Evolutionary conservation across 2,113 vertebrate species (phyloP).

Genomic region (Hippoglossus stenolepis): DNA sequence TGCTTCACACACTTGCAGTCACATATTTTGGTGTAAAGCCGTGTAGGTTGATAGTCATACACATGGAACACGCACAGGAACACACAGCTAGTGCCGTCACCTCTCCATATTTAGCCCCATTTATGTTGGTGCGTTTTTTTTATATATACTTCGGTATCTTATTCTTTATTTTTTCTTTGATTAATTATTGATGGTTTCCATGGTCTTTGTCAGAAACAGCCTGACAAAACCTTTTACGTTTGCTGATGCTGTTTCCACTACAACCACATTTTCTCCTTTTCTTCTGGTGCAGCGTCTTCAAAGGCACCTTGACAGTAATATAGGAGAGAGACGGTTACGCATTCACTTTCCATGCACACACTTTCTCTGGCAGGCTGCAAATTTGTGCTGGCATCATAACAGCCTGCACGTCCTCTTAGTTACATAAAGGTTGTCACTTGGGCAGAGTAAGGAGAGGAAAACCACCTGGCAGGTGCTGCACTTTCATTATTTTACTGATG

Average conservation of each 20-base stretch:
- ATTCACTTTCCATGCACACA: slow-evolving; percentile 48
- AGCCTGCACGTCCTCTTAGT: slow-evolving; percentile 28
- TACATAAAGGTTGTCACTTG: slow-evolving; percentile 44
- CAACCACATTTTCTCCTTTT: slow-evolving; percentile 19
- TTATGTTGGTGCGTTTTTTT: too few species aligned
- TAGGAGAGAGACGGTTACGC: slow-evolving; percentile 6
- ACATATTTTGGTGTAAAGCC: background rate
- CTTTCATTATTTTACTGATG: slow-evolving; percentile 14
- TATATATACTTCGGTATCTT: background rate
- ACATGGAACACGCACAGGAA: background rate
- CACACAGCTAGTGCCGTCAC: background rate
- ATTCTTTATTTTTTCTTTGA: background rate
- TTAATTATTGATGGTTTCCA: slow-evolving; percentile 9
- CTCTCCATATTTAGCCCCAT: background rate
- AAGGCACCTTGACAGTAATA: slow-evolving; percentile 57
- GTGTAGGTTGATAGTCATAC: background rate
- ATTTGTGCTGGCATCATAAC: slow-evolving; percentile 36
- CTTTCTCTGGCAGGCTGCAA: slow-evolving; percentile 34
- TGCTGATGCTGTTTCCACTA: background rate
- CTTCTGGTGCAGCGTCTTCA: slow-evolving; percentile 37
- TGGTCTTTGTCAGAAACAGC: slow-evolving; percentile 1
- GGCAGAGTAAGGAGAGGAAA: slow-evolving; percentile 18
- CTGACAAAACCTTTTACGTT: background rate
- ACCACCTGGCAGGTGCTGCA: slow-evolving; percentile 27
- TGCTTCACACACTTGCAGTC: background rate